phyloP scores from a whole-genome alignment of 2,888 invertebrate genomes.

The Coleophora flavipennella region DNA sequence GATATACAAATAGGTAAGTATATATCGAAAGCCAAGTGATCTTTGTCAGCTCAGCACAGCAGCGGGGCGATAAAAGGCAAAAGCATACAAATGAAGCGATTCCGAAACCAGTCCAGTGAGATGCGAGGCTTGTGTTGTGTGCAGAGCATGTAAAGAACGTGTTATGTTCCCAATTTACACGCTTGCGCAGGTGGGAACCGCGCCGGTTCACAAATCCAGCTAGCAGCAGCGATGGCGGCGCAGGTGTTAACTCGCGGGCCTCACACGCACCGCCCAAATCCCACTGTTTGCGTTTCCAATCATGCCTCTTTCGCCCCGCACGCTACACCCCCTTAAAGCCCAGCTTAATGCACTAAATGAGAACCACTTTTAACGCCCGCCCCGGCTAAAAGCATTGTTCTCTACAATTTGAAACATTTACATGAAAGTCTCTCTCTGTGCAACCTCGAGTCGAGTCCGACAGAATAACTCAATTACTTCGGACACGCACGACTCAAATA shows the following conservation, averaged over 20 bases:
- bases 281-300: conserved; percentile 50
- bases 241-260: conserved; percentile 59
- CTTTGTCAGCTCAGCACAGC: no score
- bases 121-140: not conserved
- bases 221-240: conserved; percentile 45
- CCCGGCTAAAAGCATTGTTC: conserved; percentile 48
- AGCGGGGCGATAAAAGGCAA: not conserved
- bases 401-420: conserved; percentile 33
- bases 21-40: not conserved
- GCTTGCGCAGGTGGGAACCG: conserved; percentile 41
- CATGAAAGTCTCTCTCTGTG: conserved; percentile 14
- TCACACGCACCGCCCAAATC: conserved; percentile 66
- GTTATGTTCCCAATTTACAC: conserved; percentile 37
- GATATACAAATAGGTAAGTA: not conserved
- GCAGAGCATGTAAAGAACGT: conserved; percentile 8
- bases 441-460: conserved; percentile 17
- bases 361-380: conserved; percentile 35
- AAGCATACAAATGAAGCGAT: conserved; percentile 5
- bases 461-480: conserved; percentile 58
- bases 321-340: conserved; percentile 28
- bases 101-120: not conserved
- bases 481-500: conserved; percentile 33
- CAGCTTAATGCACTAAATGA: conserved; percentile 35
- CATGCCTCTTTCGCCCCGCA: conserved; percentile 32
- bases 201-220: conserved; percentile 28